These are phyloP conservation scores for Coreius guichenoti DNA, from an alignment of 2,797 vertebrate genomes.

Conservation along the genomic window DNA sequence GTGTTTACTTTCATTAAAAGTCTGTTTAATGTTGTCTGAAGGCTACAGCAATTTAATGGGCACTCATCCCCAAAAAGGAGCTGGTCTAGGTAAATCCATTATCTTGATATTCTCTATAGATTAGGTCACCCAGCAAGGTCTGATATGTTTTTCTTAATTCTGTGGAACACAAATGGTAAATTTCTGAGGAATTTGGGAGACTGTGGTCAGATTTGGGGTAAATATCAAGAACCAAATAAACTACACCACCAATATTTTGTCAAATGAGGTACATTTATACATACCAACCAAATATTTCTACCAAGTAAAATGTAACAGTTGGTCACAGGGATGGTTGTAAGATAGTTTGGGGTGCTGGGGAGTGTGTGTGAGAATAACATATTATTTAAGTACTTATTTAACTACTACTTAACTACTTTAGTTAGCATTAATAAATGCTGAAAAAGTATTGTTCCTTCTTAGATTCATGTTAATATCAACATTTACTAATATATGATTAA, in stretches of 20 bases:
- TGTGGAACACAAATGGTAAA: neutral
- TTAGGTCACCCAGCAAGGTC: neutral
- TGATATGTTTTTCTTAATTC: neutral
- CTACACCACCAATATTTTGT: neutral
- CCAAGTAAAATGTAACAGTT: neutral
- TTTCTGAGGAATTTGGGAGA: neutral
- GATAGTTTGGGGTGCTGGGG: neutral
- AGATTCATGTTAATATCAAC: no score
- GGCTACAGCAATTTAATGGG: conserved; percentile 47
- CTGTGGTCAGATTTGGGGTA: neutral
- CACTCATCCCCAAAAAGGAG: conserved; percentile 33
- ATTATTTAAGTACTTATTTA: neutral
- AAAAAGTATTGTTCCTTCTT: no score
- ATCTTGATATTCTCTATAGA: neutral
- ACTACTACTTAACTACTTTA: no score
- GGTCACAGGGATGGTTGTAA: neutral
- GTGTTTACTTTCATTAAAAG: conserved; percentile 4
- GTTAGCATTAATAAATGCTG: no score
- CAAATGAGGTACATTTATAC: neutral
- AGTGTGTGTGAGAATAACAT: neutral
- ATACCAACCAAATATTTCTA: neutral
- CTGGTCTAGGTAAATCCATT: conserved; percentile 35
- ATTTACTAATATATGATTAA: no score
- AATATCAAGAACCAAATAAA: neutral
- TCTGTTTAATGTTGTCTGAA: conserved; percentile 23